These are phyloP conservation scores for Rattus norvegicus DNA, from an alignment of 2,113 vertebrate species.

Conservation along the genomic window DNA sequence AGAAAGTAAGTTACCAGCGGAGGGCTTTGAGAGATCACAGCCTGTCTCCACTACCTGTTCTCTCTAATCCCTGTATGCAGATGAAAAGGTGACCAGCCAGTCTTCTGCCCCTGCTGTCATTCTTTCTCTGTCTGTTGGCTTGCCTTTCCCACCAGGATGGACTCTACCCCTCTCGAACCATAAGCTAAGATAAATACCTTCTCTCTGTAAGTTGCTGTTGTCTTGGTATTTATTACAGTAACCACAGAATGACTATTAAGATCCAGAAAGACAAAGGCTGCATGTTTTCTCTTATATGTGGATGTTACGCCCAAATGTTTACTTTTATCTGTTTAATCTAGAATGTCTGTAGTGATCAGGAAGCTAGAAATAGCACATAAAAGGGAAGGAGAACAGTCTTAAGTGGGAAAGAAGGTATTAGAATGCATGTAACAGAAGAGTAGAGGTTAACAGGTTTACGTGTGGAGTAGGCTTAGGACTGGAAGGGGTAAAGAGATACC, in stretches of 20 bases:
- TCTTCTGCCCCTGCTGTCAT: too few relatives aligned
- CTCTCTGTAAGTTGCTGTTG: neutral
- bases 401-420: neutral
- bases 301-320: neutral
- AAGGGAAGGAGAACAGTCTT: neutral
- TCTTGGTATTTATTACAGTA: neutral
- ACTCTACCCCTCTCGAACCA: neutral
- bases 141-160: neutral
- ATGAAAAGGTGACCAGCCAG: neutral
- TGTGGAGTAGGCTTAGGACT: too few relatives aligned
- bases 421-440: neutral
- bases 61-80: neutral
- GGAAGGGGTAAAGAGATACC: neutral
- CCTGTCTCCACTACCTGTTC: neutral
- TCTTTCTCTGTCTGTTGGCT: neutral
- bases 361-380: neutral
- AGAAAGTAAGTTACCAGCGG: neutral
- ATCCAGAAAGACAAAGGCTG: neutral
- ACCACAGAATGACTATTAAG: neutral
- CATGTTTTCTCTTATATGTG: neutral
- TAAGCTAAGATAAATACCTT: neutral
- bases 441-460: neutral
- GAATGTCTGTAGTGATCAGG: neutral
- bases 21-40: neutral
- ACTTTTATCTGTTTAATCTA: neutral